phyloP scores from a whole-genome alignment of 2,113 vertebrate genomes.

The Gobio gobio region DNA sequence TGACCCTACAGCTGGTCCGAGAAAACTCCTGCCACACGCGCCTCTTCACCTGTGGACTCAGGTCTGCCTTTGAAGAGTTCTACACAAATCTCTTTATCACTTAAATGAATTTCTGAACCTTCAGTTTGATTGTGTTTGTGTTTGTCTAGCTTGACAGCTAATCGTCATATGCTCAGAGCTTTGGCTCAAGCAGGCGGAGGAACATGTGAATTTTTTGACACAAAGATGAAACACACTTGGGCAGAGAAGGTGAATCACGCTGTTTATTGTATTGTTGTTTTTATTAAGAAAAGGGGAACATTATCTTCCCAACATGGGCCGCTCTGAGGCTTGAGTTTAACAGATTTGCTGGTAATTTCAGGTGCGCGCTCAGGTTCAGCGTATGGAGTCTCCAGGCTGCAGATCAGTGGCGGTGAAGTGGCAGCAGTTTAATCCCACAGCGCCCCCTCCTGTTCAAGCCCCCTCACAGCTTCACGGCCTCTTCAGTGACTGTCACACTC shows the following conservation, averaged over 20 bases:
- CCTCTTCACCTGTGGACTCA: conserved; percentile 85
- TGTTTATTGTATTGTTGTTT: not conserved
- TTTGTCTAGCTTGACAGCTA: conserved; percentile 80
- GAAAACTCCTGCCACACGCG: conserved; percentile 77
- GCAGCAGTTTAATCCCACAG: conserved; percentile 76
- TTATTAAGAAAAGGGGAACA: not conserved
- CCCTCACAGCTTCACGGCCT: conserved; percentile 81
- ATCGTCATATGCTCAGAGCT: conserved; percentile 84
- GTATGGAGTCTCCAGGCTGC: conserved; percentile 78
- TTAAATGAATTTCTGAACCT: not conserved
- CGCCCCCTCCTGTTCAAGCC: conserved; percentile 76
- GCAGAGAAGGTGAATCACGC: conserved; percentile 77
- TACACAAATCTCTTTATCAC: conserved; percentile 47
- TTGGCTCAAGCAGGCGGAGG: conserved; percentile 84
- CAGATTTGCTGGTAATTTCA: conserved; percentile 57
- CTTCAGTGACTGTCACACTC: conserved; percentile 79
- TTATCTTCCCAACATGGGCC: not conserved
- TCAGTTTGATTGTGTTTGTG: not conserved
- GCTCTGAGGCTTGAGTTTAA: conserved; percentile 17
- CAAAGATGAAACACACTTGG: conserved; percentile 85
- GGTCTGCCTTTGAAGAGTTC: conserved; percentile 66
- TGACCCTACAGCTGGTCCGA: conserved; percentile 78
- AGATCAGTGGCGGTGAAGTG: conserved; percentile 85
- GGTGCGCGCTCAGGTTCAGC: conserved; percentile 77
- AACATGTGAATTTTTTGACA: conserved; percentile 86